Base-by-base conservation (phyloP, 2,888 invertebrate genomes). In the Dynastes hyllus region DNA sequence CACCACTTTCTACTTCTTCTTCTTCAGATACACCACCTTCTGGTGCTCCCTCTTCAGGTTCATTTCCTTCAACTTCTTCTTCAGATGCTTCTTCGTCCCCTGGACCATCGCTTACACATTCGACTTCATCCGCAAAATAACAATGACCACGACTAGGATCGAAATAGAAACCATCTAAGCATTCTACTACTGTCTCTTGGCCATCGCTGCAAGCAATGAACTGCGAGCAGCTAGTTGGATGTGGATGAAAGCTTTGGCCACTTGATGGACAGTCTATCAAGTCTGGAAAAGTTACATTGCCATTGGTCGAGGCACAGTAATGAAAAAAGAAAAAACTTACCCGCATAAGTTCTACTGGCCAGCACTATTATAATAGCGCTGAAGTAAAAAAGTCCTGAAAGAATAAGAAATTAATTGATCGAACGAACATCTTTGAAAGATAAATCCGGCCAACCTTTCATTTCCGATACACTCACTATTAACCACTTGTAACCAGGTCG, bases 201-300 rank as follows among this genome's bases (percentile, higher is more conserved):
- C 78, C 78, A 2, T 76, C 16, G 13, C 22, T 29, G 16, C 78
- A 79, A 5, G 50, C 75, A 16, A 76, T 45, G 45, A 76, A 79
- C 50, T 76, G 45, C 0, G 76, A 40, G 16, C 78, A 79, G 6
- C 50, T 63, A 13, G 58, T 50, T 45, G 75, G 73, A 66, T 76
- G 69, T 45, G 78, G 76, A 6, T 63, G 40, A 50, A 79, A 76
- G 5, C 22, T n/a, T 76, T 69, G 58, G 6, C 76, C 76, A 9
- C 27, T 75, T 9, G 16, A 40, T 6, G 75, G 75, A 40, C 78
- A 75, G 27, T 58, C 58, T 37, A 73, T 51, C 40, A 50, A 29
- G 27, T 29, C 71, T 71, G 8, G 9, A 71, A 71, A 27, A 71
- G 32, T 32, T 55, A 45, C 13, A 16, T 27, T 45, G 32, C 5